phyloP scores from a whole-genome alignment of 2,797 vertebrate species.

The Garrulus glandarius region DNA sequence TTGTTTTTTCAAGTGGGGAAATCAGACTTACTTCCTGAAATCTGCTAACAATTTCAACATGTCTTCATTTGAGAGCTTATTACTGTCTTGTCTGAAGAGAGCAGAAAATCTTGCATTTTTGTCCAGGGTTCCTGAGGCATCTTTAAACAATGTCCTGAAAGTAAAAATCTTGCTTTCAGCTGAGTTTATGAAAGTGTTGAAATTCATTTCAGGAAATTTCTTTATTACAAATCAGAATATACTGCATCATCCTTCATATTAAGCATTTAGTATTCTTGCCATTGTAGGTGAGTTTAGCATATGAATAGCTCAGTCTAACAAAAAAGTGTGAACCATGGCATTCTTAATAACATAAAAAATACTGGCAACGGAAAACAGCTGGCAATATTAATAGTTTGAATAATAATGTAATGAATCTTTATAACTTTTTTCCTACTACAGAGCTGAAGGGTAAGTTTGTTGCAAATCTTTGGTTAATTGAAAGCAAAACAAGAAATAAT shows the following conservation, averaged over 20 bases:
- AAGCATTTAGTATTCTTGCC: neutral
- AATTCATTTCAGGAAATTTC: neutral
- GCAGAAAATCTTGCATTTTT: slow-evolving; percentile 90
- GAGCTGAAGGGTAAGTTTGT: neutral
- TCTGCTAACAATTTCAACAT: slow-evolving; percentile 94
- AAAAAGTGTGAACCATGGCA: neutral
- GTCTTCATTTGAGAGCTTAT: slow-evolving; percentile 95
- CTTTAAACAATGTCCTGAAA: slow-evolving; percentile 91
- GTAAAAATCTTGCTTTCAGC: slow-evolving; percentile 15
- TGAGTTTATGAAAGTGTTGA: neutral
- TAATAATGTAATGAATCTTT: neutral
- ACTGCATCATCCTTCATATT: neutral
- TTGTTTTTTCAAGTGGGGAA: neutral
- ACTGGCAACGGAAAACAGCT: neutral
- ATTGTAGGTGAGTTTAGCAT: neutral
- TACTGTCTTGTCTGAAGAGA: slow-evolving; percentile 94
- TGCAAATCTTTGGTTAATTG: neutral
- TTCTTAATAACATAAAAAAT: neutral
- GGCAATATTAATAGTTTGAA: neutral
- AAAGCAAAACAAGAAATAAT: neutral
- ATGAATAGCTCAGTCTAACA: neutral
- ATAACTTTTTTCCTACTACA: neutral
- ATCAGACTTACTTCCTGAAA: slow-evolving; percentile 89
- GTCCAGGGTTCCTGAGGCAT: slow-evolving; percentile 90
- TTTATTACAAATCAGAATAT: neutral